Evolutionary conservation across 2,797 vertebrate genomes (phyloP).

Genomic region (Syngnathus rostellatus): DNA sequence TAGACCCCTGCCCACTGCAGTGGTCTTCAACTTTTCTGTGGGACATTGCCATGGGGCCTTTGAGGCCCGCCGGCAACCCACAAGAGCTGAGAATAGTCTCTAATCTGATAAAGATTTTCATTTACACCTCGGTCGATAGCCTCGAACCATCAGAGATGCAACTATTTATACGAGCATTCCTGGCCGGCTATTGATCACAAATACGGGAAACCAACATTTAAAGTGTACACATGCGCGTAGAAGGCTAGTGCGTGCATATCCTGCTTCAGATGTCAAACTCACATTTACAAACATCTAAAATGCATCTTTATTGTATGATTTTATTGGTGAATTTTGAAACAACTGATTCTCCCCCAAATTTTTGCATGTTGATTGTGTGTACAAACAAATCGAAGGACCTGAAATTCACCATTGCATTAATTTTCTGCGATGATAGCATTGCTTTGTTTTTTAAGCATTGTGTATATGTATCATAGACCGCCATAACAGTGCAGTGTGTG

Average conservation of each 20-base stretch:
- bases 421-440: background rate
- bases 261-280: constrained; percentile 38
- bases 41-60: constrained; percentile 37
- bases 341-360: too few relatives aligned
- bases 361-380: constrained; percentile 2
- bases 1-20: constrained; percentile 68
- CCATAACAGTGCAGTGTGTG: constrained; percentile 18
- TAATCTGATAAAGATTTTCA: constrained; percentile 76
- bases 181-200: constrained; percentile 64
- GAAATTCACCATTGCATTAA: background rate
- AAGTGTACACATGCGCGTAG: constrained; percentile 21
- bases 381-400: background rate
- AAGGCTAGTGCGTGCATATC: constrained; percentile 35
- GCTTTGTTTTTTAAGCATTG: background rate
- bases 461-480: background rate
- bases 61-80: constrained; percentile 30
- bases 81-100: constrained; percentile 63
- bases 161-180: constrained; percentile 73
- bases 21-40: constrained; percentile 58
- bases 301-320: background rate
- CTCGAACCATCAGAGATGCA: constrained; percentile 66
- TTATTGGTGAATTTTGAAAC: background rate
- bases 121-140: constrained; percentile 72
- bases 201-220: constrained; percentile 68
- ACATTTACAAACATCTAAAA: constrained; percentile 18